These are phyloP conservation scores for Zaprionus ornatus DNA, from an alignment of 1,140 invertebrate species.

Conservation along the genomic window DNA sequence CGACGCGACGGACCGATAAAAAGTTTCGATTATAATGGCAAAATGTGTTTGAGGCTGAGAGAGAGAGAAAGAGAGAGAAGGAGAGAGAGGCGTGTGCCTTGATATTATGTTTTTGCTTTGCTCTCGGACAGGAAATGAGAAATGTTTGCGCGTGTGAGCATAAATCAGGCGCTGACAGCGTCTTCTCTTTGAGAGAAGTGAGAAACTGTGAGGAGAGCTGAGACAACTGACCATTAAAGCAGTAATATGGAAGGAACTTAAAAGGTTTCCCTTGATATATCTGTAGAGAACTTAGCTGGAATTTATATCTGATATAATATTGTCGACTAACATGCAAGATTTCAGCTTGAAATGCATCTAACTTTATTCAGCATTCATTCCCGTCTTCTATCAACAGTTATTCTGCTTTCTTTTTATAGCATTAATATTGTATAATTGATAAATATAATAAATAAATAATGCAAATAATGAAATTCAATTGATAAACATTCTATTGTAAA, in stretches of 20 bases:
- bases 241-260: not conserved
- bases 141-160: conserved; percentile 43
- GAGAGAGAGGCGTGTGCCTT: conserved; percentile 2
- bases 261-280: not conserved
- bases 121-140: conserved; percentile 56
- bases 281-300: too few relatives aligned
- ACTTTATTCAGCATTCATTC: too few relatives aligned
- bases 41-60: conserved; percentile 18
- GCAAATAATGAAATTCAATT: too few relatives aligned
- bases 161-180: conserved; percentile 32
- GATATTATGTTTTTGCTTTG: conserved; percentile 12
- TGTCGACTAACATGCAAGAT: too few relatives aligned
- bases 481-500: too few relatives aligned
- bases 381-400: too few relatives aligned
- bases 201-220: not conserved
- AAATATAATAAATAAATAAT: too few relatives aligned
- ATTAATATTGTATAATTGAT: too few relatives aligned
- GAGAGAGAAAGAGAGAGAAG: not conserved
- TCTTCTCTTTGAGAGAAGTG: not conserved
- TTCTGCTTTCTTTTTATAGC: too few relatives aligned
- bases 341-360: too few relatives aligned
- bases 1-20: conserved; percentile 55
- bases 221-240: not conserved
- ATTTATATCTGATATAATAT: too few relatives aligned
- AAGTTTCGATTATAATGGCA: conserved; percentile 79